Conservation (phyloP, 2,113 vertebrate genomes). For the Calyptommatus sinebrachiatus region DNA sequence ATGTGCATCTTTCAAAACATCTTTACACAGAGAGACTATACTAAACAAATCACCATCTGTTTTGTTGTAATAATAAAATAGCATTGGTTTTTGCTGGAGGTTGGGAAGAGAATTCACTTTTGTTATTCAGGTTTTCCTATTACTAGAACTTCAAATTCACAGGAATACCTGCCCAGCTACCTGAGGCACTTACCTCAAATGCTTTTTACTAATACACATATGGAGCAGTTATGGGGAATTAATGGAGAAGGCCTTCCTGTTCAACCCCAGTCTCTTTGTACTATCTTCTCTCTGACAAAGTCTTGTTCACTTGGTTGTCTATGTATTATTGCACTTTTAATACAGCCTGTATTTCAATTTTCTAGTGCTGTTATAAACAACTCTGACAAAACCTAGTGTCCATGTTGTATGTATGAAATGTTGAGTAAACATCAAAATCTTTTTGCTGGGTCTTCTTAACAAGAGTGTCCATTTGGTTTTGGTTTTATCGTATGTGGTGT, state of each 20-base stretch:
- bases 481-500: background rate
- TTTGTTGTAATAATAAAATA: slow-evolving; percentile 43
- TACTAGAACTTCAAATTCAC: background rate
- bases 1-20: slow-evolving; percentile 23
- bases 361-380: slow-evolving; percentile 67
- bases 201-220: background rate
- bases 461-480: slow-evolving; percentile 14
- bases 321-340: slow-evolving; percentile 72
- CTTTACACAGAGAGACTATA: slow-evolving; percentile 14
- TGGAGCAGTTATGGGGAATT: background rate
- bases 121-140: slow-evolving; percentile 16
- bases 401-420: slow-evolving; percentile 61
- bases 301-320: slow-evolving; percentile 40
- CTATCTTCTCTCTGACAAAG: slow-evolving; percentile 12
- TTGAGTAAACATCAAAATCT: slow-evolving; percentile 63
- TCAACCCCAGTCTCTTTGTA: slow-evolving; percentile 14
- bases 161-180: background rate
- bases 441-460: slow-evolving; percentile 50
- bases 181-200: background rate
- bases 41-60: slow-evolving; percentile 44
- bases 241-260: background rate
- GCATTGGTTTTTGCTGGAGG: slow-evolving; percentile 35
- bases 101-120: slow-evolving; percentile 47
- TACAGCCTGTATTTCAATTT: slow-evolving; percentile 55
- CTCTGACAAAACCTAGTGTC: slow-evolving; percentile 52